phyloP scores from a whole-genome alignment of 2,113 vertebrate genomes.

The Passer montanus region DNA sequence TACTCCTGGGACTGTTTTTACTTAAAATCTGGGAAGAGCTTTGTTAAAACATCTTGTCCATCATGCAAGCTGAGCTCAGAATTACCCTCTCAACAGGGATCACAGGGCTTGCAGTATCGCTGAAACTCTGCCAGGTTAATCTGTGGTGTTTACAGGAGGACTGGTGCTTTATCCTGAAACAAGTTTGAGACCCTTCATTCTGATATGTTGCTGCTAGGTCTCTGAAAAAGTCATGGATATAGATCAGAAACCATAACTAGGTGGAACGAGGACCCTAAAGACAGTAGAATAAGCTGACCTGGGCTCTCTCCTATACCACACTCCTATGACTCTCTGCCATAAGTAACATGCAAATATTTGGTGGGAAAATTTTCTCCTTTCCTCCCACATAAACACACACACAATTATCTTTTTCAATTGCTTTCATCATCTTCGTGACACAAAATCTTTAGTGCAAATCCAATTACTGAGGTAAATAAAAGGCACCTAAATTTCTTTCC shows the following conservation, averaged over 20 bases:
- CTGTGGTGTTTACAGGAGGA: not conserved
- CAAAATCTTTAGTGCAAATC: not conserved
- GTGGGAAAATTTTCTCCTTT: not conserved
- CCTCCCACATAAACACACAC: not conserved
- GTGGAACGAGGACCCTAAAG: not conserved
- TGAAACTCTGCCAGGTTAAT: not conserved
- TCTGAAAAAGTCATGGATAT: not conserved
- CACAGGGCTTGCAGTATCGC: fast-evolving
- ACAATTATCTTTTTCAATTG: not conserved
- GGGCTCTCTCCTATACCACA: not conserved
- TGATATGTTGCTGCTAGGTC: not conserved
- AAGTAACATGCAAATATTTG: not conserved
- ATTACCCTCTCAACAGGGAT: not conserved
- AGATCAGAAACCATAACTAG: not conserved
- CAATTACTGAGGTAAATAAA: not conserved
- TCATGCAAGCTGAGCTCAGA: not conserved
- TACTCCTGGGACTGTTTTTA: not conserved
- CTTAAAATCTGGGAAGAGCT: not conserved
- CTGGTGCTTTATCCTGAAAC: constrained; percentile 11
- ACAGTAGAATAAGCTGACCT: not conserved
- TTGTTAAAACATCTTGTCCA: not conserved
- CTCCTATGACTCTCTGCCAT: not conserved
- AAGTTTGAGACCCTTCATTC: not conserved
- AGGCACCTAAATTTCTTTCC: not conserved
- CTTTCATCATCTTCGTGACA: not conserved